These are phyloP conservation scores for Cervus canadensis DNA, from an alignment of 2,113 vertebrate genomes.

Conservation along the genomic window DNA sequence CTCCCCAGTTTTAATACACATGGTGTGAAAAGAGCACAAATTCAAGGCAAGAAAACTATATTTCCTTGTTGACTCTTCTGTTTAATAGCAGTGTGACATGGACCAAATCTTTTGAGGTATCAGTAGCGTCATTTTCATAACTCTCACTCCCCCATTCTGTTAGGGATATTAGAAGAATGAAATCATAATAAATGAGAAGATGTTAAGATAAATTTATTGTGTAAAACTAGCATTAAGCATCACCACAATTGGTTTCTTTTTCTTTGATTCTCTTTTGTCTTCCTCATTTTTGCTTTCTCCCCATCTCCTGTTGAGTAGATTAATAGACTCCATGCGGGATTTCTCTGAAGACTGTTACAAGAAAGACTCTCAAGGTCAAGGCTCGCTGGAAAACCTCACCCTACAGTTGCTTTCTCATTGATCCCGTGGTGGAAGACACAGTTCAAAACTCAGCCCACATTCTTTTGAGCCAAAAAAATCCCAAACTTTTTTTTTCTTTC, in stretches of 20 bases:
- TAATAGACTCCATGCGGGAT: not conserved
- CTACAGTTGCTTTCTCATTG: not conserved
- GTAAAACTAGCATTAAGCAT: not conserved
- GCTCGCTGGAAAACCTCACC: not conserved
- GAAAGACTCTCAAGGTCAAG: not conserved
- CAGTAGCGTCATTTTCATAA: slow-evolving; percentile 18
- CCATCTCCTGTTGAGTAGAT: not conserved
- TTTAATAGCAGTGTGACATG: not conserved
- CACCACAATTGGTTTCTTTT: slow-evolving; percentile 20
- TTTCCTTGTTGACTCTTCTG: not conserved
- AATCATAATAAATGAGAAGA: not conserved
- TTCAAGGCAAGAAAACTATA: not conserved
- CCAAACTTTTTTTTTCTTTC: slow-evolving; percentile 16
- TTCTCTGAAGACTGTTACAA: slow-evolving; percentile 13
- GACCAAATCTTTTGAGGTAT: not conserved
- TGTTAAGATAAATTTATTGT: not conserved
- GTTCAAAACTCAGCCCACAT: slow-evolving; percentile 35
- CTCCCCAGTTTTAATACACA: not conserved
- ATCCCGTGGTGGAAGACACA: slow-evolving; percentile 35
- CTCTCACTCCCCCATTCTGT: not conserved
- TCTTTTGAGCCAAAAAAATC: slow-evolving; percentile 51
- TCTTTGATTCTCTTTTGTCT: slow-evolving; percentile 1
- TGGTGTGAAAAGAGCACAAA: not conserved
- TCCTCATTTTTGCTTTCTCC: not conserved
- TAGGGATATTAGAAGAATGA: slow-evolving; percentile 9